Conservation (phyloP, 2,113 vertebrate genomes). For the Ardeotis arabs region DNA sequence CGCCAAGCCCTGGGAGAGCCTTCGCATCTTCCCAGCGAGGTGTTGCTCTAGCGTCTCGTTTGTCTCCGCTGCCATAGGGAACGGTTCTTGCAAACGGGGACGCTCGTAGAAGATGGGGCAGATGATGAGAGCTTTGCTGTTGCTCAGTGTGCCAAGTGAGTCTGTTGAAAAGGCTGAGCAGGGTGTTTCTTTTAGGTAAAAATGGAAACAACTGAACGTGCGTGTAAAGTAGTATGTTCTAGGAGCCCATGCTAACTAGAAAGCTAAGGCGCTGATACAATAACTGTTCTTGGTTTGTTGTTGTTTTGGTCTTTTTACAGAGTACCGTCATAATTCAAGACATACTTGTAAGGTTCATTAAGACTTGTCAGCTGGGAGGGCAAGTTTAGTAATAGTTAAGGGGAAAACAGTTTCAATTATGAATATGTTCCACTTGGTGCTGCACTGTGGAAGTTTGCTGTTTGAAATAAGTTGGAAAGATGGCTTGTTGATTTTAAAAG, state of each 20-base stretch:
- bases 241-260: fast-evolving
- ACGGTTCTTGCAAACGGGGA: fast-evolving
- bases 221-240: background rate
- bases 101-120: background rate
- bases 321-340: fast-evolving
- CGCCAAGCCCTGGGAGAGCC: fast-evolving
- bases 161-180: background rate
- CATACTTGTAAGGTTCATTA: background rate
- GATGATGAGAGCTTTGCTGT: fast-evolving
- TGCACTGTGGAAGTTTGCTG: background rate
- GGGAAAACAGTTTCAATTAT: fast-evolving
- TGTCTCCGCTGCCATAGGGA: fast-evolving
- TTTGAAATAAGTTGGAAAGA: background rate
- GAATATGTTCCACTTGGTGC: fast-evolving
- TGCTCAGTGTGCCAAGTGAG: too few relatives aligned
- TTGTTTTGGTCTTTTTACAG: fast-evolving
- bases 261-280: background rate
- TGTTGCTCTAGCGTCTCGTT: fast-evolving
- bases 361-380: background rate
- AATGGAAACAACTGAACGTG: fast-evolving
- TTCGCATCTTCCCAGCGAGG: too few relatives aligned
- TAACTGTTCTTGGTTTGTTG: fast-evolving
- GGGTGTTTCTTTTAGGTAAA: background rate
- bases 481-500: background rate
- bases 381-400: background rate